phyloP scores from a whole-genome alignment of 2,797 vertebrate genomes.

The Sciaenops ocellatus region DNA sequence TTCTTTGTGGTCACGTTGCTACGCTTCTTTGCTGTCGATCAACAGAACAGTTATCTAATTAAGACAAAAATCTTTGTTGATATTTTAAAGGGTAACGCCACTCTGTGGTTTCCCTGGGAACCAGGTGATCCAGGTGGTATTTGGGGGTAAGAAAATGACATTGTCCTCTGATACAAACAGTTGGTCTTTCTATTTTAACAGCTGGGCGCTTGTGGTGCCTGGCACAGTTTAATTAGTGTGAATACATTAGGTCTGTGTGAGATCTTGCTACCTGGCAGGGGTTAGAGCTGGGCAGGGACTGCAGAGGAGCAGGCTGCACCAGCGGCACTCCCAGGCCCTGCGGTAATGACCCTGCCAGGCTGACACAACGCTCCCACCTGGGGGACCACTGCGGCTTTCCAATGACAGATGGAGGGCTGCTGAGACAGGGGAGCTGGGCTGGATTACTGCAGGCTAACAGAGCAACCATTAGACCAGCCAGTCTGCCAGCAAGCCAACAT shows the following conservation, averaged over 20 bases:
- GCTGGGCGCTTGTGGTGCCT: conserved; percentile 78
- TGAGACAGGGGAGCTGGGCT: conserved; percentile 66
- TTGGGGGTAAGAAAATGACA: conserved; percentile 52
- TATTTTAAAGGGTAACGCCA: conserved; percentile 28
- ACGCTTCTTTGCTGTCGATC: background rate
- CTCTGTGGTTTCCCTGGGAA: conserved; percentile 31
- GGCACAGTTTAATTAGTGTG: conserved; percentile 87
- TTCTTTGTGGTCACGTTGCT: background rate
- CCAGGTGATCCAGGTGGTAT: conserved; percentile 63
- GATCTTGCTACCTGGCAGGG: conserved; percentile 85
- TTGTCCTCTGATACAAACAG: conserved; percentile 72
- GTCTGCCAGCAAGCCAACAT: conserved; percentile 61
- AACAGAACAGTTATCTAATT: conserved; percentile 15
- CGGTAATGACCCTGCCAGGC: conserved; percentile 81
- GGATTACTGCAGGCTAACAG: conserved; percentile 73
- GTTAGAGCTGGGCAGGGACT: conserved; percentile 79
- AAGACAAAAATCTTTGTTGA: conserved; percentile 17
- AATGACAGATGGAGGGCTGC: conserved; percentile 82
- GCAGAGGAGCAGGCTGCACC: conserved; percentile 70
- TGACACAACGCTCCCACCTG: conserved; percentile 76
- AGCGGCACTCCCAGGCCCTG: conserved; percentile 70
- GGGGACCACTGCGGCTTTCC: conserved; percentile 74
- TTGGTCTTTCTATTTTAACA: conserved; percentile 79
- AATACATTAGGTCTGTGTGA: conserved; percentile 86
- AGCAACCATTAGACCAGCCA: conserved; percentile 69